Conservation (phyloP, 2,888 invertebrate species). For the Elgonia sp. region DNA sequence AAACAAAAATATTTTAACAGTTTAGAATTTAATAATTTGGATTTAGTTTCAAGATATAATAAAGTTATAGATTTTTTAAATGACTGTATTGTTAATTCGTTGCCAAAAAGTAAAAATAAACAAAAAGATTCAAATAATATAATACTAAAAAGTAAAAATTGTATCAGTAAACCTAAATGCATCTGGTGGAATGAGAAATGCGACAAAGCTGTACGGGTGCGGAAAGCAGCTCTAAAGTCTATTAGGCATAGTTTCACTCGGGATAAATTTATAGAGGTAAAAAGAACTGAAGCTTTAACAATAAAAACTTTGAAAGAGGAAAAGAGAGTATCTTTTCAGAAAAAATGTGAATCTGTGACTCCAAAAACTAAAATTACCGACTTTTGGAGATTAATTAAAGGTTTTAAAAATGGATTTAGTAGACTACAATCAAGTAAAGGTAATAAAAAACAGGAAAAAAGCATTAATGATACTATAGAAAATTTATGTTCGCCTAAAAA, state of each 20-base stretch:
- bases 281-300: neutral
- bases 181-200: constrained; percentile 26
- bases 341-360: constrained; percentile 14
- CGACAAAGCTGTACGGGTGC: neutral
- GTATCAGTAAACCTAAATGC: neutral
- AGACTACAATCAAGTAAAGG: neutral
- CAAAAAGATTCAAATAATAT: neutral
- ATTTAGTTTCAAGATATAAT: neutral
- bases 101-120: neutral
- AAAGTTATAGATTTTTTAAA: neutral
- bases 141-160: constrained; percentile 17
- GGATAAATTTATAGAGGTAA: constrained; percentile 5
- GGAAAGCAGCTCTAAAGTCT: neutral
- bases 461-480: neutral
- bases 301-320: neutral
- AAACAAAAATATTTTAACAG: constrained; percentile 16
- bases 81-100: neutral
- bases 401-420: neutral
- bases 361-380: constrained; percentile 1
- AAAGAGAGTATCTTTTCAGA: neutral
- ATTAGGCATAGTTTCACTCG: neutral
- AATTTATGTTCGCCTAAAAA: neutral
- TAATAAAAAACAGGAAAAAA: neutral
- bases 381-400: neutral
- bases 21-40: neutral